A percentile compares a stretch with the other conserved stretches of the same genome.
phyloP scores from a whole-genome alignment of 2,888 invertebrate species.

The Carabus problematicus region DNA sequence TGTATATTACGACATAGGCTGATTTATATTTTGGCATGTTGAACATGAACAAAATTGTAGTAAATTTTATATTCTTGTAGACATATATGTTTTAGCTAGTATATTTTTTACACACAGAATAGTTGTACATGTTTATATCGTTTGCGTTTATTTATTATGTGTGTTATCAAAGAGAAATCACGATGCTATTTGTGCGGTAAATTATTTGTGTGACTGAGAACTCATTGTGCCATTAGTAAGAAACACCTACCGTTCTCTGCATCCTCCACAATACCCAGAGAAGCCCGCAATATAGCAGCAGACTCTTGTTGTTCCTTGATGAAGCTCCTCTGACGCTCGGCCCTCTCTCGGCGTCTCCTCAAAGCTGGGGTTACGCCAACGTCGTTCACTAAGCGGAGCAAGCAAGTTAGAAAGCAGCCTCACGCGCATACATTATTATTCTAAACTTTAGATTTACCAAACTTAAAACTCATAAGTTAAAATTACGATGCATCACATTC shows the following conservation, averaged over 20 bases:
- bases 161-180: too few species aligned
- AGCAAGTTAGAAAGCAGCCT: slow-evolving; percentile 26
- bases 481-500: background rate
- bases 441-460: slow-evolving; percentile 56
- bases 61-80: background rate
- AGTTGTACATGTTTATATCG: too few species aligned
- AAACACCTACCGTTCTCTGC: slow-evolving; percentile 45
- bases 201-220: too few species aligned
- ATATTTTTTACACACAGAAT: too few species aligned
- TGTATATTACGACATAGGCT: too few species aligned
- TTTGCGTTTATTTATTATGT: too few species aligned
- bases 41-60: background rate
- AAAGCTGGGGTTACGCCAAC: slow-evolving; percentile 84
- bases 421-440: slow-evolving; percentile 51
- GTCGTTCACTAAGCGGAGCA: slow-evolving; percentile 59
- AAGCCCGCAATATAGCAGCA: slow-evolving; percentile 61
- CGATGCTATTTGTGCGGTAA: too few species aligned
- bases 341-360: slow-evolving; percentile 80
- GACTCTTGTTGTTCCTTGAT: slow-evolving; percentile 82
- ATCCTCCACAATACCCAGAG: slow-evolving; percentile 55
- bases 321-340: slow-evolving; percentile 84
- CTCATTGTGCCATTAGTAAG: background rate
- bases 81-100: background rate
- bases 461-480: slow-evolving; percentile 48
- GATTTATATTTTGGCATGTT: background rate